These are phyloP conservation scores for Acanthopleura granulata DNA, from an alignment of 2,888 invertebrate genomes.

Conservation along the genomic window DNA sequence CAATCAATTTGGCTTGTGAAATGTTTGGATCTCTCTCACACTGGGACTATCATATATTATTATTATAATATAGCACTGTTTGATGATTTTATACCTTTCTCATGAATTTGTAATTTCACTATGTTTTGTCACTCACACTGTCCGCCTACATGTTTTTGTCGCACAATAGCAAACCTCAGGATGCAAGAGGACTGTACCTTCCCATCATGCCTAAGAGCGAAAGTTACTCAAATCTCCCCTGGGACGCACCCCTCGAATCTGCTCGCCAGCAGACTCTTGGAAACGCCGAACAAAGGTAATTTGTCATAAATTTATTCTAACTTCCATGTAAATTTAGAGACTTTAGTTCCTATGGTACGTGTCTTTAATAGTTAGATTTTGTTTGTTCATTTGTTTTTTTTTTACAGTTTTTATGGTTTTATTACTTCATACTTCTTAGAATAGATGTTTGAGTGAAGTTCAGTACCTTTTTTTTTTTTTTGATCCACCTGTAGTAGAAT, in stretches of 20 bases:
- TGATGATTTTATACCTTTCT: too few relatives aligned
- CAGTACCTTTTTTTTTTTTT: too few relatives aligned
- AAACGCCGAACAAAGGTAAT: not conserved
- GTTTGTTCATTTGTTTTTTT: not conserved
- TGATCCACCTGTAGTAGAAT: too few relatives aligned
- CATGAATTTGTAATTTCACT: too few relatives aligned
- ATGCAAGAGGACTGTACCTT: constrained; percentile 13
- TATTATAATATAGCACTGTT: too few relatives aligned
- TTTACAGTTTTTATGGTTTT: not conserved
- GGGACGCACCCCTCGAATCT: constrained; percentile 45
- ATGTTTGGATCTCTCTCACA: too few relatives aligned
- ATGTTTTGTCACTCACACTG: too few relatives aligned
- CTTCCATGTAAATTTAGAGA: not conserved
- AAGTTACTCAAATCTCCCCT: constrained; percentile 29
- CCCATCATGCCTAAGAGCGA: constrained; percentile 23
- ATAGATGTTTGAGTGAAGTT: too few relatives aligned
- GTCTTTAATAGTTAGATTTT: not conserved
- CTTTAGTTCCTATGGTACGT: not conserved
- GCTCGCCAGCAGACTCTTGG: constrained; percentile 28
- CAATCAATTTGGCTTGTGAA: too few relatives aligned
- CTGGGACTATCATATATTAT: too few relatives aligned
- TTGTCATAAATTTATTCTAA: not conserved
- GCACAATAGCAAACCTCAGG: not conserved
- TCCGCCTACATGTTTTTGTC: not conserved
- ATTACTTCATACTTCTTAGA: too few relatives aligned